phyloP scores from a whole-genome alignment of 2,797 vertebrate genomes.

The Vultur gryphus region DNA sequence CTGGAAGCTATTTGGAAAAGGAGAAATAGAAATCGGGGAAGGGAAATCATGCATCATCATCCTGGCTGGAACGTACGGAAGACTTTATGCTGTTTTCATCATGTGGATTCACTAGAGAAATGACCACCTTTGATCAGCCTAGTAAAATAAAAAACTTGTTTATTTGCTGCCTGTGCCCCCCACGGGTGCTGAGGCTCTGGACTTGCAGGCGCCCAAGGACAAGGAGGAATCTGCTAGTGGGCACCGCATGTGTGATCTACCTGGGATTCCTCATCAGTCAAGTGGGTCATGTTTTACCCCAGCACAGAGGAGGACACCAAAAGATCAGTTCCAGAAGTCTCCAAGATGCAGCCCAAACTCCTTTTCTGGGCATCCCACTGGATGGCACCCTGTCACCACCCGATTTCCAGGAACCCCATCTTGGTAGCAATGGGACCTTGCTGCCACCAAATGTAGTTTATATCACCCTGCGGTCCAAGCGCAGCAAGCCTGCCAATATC shows the following conservation, averaged over 20 bases:
- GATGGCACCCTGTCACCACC: conserved; percentile 71
- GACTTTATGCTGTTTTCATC: conserved; percentile 63
- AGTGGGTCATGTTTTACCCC: conserved; percentile 73
- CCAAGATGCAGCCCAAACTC: conserved; percentile 40
- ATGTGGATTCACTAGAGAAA: conserved; percentile 81
- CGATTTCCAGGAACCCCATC: conserved; percentile 42
- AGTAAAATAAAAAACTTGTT: conserved; percentile 74
- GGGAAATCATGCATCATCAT: conserved; percentile 74
- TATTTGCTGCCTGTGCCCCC: conserved; percentile 69
- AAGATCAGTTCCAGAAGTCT: conserved; percentile 1
- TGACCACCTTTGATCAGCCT: conserved; percentile 74
- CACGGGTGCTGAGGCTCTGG: conserved; percentile 70
- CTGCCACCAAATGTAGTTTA: conserved; percentile 91
- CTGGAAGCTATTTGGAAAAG: conserved; percentile 50
- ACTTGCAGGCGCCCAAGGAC: conserved; percentile 78
- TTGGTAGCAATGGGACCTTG: conserved; percentile 45
- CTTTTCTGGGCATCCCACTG: conserved; percentile 69
- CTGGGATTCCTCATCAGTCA: conserved; percentile 85
- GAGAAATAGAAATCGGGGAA: conserved; percentile 30
- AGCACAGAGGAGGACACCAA: conserved; percentile 40
- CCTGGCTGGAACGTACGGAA: conserved; percentile 55
- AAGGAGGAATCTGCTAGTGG: conserved; percentile 80
- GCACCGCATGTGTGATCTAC: conserved; percentile 80
- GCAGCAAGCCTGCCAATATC: conserved; percentile 86
- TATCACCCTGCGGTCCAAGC: conserved; percentile 88